phyloP scores from a whole-genome alignment of 2,113 vertebrate genomes.

The Anarhynchus alexandrinus region DNA sequence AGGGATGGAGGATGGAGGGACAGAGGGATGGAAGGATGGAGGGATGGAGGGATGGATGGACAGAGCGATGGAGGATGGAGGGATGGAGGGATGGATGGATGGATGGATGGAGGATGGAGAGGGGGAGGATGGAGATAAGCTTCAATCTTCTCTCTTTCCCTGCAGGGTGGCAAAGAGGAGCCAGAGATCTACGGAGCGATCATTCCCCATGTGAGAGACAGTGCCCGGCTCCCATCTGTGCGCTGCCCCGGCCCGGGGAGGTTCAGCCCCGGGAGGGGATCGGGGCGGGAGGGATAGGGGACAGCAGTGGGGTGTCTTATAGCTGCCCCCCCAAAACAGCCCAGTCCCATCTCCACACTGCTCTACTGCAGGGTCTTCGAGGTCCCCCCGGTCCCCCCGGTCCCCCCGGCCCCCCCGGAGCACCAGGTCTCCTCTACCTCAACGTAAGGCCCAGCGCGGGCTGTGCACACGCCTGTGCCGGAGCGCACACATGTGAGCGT shows the following conservation, averaged over 20 bases:
- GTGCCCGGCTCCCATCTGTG: fast-evolving
- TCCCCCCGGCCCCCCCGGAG: constrained; percentile 48
- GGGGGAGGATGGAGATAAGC: neutral
- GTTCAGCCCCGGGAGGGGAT: neutral
- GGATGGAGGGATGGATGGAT: neutral
- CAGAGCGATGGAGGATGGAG: too few relatives aligned
- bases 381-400: constrained; percentile 30
- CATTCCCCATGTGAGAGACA: constrained; percentile 33
- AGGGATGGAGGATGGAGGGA: neutral
- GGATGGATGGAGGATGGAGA: neutral
- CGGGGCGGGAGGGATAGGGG: neutral
- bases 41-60: neutral
- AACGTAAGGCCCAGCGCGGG: constrained; percentile 27
- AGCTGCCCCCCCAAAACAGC: neutral
- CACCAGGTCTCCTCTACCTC: constrained; percentile 68
- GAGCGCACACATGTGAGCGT: fast-evolving
- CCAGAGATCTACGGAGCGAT: neutral
- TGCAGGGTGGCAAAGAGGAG: constrained; percentile 46
- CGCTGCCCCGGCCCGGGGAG: neutral
- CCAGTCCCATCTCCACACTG: neutral
- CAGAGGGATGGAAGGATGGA: neutral
- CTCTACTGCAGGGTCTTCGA: constrained; percentile 38
- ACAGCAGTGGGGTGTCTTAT: fast-evolving
- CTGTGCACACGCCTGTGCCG: neutral
- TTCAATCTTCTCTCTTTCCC: neutral